Percentiles rank a stretch among this genome's conserved stretches.
Conservation (phyloP, 2,888 invertebrate species). For the Pachycephus smyrnensis region DNA sequence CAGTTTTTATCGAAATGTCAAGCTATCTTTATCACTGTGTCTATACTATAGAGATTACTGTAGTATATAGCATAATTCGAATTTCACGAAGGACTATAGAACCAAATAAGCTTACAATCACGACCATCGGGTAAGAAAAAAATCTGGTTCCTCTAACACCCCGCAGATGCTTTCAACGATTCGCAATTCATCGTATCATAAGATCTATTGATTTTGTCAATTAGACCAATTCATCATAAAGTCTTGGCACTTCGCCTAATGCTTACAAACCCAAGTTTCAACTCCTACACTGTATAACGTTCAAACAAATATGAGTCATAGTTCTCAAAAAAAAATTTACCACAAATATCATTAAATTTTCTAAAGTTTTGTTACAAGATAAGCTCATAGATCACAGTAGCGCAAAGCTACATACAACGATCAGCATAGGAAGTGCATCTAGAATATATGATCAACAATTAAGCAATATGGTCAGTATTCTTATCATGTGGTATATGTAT, state of each 20-base stretch:
- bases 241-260: background rate
- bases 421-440: background rate
- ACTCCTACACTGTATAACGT: background rate
- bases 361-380: background rate
- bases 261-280: background rate
- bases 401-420: background rate
- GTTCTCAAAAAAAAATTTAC: background rate
- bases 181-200: background rate
- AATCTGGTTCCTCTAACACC: background rate
- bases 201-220: background rate
- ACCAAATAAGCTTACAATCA: background rate
- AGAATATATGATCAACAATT: background rate
- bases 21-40: background rate
- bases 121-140: too few relatives aligned
- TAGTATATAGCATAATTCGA: background rate
- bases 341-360: too few relatives aligned
- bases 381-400: background rate
- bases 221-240: background rate
- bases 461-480: background rate
- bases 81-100: background rate
- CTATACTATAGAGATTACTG: background rate
- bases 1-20: background rate
- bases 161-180: background rate
- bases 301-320: background rate
- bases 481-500: constrained; percentile 75